Evolutionary conservation across 2,797 vertebrate genomes (phyloP), one percentile per base, ranked within the genome.

Genomic region (Sebastes miniatus): DNA sequence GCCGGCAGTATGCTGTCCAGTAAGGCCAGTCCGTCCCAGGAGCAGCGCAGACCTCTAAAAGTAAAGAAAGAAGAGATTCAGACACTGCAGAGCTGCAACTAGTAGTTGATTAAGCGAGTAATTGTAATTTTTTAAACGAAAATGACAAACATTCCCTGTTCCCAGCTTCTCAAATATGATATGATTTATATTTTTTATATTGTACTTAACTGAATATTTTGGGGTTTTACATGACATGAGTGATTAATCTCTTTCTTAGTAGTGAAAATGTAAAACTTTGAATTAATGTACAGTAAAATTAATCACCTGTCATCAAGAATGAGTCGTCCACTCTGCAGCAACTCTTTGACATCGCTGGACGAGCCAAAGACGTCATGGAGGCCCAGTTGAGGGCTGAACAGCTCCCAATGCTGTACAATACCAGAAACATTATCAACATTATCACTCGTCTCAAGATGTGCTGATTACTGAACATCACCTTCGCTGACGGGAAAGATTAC

Each of bases 1-100:
- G 82, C 85, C 0, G 97, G 96, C 83, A 99, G 92, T 54, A 99
- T 88, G 56, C 96, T 96, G 93, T 99, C 98, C 85, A 99, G 89
- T 77, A 99, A 86, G 3, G 96, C 95, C 87, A 99, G 93, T 5
- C 98, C 98, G 1, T 95, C 90, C 96, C 95, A 95, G 11, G 97
- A 96, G 92, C 98, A 98, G 20, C 97, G 95, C 69, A 99, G 92
- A n/a, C 97, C 96, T 6, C 98, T 99, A 79, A 62, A 31, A 4
- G 47, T 34, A 3, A 65, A 11, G 36, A 29, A 79, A 81, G 39
- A 24, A 63, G 9, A 65, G 8, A 47, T 20, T 61, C 16, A 61
- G 4, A 74, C 12, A 77, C 11, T 11, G 14, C 24, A 24, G 18
- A 14, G 24, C 9, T 66, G 62, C 16, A 39, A 61, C 2, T 7